These are phyloP conservation scores for Alentia gelatinosa DNA, from an alignment of 2,888 invertebrate genomes.

Conservation along the genomic window DNA sequence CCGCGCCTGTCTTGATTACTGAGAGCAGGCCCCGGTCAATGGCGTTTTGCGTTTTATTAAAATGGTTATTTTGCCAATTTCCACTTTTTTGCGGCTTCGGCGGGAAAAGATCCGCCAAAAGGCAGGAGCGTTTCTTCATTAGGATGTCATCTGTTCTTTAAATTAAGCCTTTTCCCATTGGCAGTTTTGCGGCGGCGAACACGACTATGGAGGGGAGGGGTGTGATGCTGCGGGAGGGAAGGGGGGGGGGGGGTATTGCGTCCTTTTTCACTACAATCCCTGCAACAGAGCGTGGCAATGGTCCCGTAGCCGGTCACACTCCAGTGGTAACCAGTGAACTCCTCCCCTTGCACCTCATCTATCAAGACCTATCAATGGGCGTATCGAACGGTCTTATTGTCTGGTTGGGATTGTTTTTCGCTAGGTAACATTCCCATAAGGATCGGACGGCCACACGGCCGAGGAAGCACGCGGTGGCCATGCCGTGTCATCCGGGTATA, in stretches of 20 bases:
- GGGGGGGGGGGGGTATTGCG: not conserved
- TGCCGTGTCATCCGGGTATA: not conserved
- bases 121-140: conserved; percentile 29
- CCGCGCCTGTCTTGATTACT: conserved; percentile 39
- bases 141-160: conserved; percentile 37
- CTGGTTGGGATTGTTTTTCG: not conserved
- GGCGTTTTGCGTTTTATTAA: conserved; percentile 30
- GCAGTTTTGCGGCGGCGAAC: not conserved
- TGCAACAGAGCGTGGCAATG: not conserved
- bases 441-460: not conserved
- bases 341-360: not conserved
- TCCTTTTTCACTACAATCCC: not conserved
- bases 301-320: not conserved
- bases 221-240: not conserved
- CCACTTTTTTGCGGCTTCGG: conserved; percentile 13
- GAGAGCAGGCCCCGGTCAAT: conserved; percentile 27
- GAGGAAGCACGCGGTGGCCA: not conserved
- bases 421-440: not conserved
- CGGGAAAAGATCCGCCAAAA: conserved; percentile 40
- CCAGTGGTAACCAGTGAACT: not conserved
- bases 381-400: not conserved
- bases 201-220: not conserved
- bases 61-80: conserved; percentile 47
- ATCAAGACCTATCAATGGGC: conserved; percentile 9
- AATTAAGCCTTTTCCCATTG: conserved; percentile 25